Percentiles rank a stretch among this genome's conserved stretches.
These are phyloP conservation scores for Apistogramma diplotaenia DNA, from an alignment of 2,113 vertebrate species.

Conservation along the genomic window DNA sequence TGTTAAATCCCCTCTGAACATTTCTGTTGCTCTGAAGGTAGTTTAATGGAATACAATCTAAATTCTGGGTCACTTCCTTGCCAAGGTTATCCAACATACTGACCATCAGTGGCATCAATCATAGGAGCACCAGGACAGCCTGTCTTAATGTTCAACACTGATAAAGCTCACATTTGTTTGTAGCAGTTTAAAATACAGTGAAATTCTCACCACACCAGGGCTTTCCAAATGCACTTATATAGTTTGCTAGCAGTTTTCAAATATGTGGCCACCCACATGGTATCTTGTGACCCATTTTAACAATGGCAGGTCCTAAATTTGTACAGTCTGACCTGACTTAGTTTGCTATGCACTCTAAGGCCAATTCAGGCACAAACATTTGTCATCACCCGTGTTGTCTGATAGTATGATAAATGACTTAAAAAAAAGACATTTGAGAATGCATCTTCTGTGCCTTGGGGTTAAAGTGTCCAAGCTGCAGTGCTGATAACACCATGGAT, in stretches of 20 bases:
- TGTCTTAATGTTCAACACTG: not conserved
- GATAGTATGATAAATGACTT: not conserved
- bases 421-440: not conserved
- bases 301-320: not conserved
- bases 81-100: constrained; percentile 3
- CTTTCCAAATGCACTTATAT: not conserved
- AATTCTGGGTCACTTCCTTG: constrained; percentile 49
- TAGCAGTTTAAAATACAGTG: not conserved
- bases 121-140: not conserved
- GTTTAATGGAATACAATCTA: constrained; percentile 47
- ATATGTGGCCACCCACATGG: not conserved
- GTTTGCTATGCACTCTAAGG: not conserved
- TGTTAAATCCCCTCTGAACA: constrained; percentile 37
- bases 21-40: not conserved
- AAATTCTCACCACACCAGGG: not conserved
- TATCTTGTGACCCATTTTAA: constrained; percentile 1
- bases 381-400: not conserved
- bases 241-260: not conserved
- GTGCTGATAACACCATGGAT: too few species aligned
- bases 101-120: constrained; percentile 1
- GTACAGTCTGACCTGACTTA: constrained; percentile 1
- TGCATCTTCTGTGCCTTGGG: not conserved
- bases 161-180: not conserved
- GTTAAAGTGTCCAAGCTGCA: not conserved
- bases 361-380: not conserved